Percentiles rank a stretch among this genome's conserved stretches.
phyloP scores from a whole-genome alignment of 2,888 invertebrate genomes.

The Antheraea assamensis region DNA sequence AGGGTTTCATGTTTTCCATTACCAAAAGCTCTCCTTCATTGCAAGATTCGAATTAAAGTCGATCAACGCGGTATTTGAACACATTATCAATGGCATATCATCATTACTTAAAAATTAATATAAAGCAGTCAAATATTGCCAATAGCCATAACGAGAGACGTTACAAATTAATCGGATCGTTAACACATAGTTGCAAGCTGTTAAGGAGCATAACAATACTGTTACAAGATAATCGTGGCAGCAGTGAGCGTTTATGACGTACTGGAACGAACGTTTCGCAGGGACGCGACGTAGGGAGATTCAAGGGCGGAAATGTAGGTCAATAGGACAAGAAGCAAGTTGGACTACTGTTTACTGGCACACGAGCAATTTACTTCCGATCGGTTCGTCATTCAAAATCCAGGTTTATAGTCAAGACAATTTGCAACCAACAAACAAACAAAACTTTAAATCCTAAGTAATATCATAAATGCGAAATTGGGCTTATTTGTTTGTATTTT shows the following conservation, averaged over 20 bases:
- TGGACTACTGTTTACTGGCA: conserved; percentile 45
- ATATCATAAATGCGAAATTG: too few species aligned
- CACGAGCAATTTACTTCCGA: conserved; percentile 42
- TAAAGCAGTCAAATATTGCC: neutral
- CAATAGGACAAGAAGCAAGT: conserved; percentile 64
- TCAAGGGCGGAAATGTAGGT: conserved; percentile 78
- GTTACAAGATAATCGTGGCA: conserved; percentile 52
- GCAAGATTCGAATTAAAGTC: too few species aligned
- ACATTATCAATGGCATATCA: too few species aligned
- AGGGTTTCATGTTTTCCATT: too few species aligned
- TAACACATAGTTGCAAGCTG: conserved; percentile 35
- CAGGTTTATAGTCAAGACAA: conserved; percentile 25
- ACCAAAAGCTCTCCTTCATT: too few species aligned
- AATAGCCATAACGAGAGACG: neutral
- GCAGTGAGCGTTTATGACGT: conserved; percentile 67
- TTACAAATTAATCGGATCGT: conserved; percentile 27
- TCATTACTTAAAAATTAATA: too few species aligned
- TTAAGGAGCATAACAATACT: conserved; percentile 46
- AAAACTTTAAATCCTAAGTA: too few species aligned
- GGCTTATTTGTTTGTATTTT: too few species aligned
- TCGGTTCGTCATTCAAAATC: conserved; percentile 33
- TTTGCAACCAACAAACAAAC: too few species aligned
- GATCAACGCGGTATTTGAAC: too few species aligned
- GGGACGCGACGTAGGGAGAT: conserved; percentile 49
- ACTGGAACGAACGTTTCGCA: conserved; percentile 53